These are phyloP conservation scores for Petaurus breviceps DNA, from an alignment of 2,113 vertebrate genomes.

Conservation along the genomic window DNA sequence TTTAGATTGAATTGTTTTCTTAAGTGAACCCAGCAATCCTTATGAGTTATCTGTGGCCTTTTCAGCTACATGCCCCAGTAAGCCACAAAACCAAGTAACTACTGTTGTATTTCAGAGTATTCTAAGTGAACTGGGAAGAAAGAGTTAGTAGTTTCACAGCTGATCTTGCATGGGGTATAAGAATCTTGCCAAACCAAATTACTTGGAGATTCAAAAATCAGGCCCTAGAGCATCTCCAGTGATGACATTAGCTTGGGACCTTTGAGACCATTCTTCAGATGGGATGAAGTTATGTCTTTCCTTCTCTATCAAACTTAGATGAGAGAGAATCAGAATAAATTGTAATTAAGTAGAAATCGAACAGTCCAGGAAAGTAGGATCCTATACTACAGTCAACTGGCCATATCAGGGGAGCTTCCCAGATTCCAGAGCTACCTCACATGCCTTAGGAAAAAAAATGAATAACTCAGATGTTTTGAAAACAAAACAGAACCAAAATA, in stretches of 20 bases:
- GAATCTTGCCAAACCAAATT: slow-evolving; percentile 2
- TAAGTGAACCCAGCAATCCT: slow-evolving; percentile 33
- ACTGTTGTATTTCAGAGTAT: neutral
- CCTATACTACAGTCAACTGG: neutral
- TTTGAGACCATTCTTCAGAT: slow-evolving; percentile 7
- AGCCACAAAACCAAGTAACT: neutral
- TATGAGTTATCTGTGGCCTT: slow-evolving; percentile 26
- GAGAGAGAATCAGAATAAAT: neutral
- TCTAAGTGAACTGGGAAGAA: neutral
- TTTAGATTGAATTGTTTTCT: slow-evolving; percentile 52
- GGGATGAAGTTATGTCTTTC: neutral
- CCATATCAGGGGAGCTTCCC: neutral
- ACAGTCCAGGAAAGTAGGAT: neutral
- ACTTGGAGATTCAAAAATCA: slow-evolving; percentile 34
- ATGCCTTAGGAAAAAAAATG: neutral
- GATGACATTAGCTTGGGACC: neutral
- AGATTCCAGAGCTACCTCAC: too few species aligned
- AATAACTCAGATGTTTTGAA: neutral
- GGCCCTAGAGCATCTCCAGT: neutral
- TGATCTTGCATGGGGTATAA: neutral
- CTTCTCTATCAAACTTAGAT: slow-evolving; percentile 17
- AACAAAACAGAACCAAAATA: neutral
- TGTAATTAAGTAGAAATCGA: neutral
- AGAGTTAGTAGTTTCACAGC: slow-evolving; percentile 10
- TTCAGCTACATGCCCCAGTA: neutral